Percentiles rank a stretch among this genome's conserved stretches.
Conservation (phyloP, 1,140 invertebrate species). For the Meloidogyne hapla region DNA sequence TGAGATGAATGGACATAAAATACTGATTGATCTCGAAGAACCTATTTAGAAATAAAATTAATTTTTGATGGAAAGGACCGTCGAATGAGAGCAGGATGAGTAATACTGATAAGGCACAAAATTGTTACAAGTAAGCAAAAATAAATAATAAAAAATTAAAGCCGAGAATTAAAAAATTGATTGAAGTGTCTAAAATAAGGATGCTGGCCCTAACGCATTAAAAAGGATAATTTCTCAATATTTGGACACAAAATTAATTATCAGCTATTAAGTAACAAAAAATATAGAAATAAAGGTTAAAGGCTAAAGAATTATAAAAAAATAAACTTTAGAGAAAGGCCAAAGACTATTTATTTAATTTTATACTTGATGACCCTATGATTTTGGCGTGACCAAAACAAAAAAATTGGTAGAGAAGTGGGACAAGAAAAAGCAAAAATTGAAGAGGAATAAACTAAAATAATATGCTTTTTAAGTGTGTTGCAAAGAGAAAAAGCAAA, state of each 20-base stretch:
- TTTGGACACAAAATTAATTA: no score
- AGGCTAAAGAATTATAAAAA: neutral
- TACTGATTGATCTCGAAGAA: neutral
- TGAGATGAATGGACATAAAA: no score
- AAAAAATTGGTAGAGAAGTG: neutral
- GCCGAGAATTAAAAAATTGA: no score
- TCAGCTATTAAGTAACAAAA: no score
- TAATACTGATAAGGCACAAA: no score
- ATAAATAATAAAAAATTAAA: no score
- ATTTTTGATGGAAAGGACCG: neutral
- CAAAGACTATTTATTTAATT: neutral
- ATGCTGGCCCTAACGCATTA: no score
- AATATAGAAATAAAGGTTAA: no score
- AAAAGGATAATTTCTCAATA: no score
- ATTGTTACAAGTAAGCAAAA: no score
- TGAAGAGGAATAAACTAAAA: neutral
- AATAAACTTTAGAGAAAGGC: neutral
- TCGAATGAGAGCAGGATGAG: no score
- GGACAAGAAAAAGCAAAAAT: neutral
- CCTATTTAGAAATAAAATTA: neutral
- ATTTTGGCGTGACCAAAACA: slow-evolving; percentile 4
- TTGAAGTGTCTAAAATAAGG: no score
- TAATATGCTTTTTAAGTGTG: neutral
- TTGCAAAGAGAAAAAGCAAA: neutral
- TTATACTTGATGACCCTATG: neutral